These are phyloP conservation scores for Drosophila teissieri DNA, from an alignment of 1,140 invertebrate genomes.

Conservation along the genomic window DNA sequence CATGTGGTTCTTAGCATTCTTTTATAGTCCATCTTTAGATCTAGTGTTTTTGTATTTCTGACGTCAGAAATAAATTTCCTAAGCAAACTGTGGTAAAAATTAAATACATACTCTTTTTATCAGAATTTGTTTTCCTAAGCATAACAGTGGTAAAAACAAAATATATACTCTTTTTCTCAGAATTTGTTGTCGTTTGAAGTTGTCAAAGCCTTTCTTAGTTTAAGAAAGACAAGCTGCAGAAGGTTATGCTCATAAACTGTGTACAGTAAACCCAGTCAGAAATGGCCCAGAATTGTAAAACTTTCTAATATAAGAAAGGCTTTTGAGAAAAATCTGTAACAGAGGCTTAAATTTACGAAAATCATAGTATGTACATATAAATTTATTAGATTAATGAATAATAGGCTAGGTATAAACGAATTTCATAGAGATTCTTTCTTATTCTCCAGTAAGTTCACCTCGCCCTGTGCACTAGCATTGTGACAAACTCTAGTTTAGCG, in stretches of 20 bases:
- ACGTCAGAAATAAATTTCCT: constrained; percentile 28
- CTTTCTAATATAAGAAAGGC: not conserved
- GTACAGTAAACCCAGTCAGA: constrained; percentile 5
- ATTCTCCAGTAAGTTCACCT: not conserved
- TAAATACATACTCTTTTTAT: constrained; percentile 14
- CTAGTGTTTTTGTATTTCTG: not conserved
- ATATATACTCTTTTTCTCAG: constrained; percentile 4
- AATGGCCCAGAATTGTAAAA: not conserved
- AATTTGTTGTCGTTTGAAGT: constrained; percentile 6
- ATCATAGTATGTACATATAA: no score
- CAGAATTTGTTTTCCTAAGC: constrained; percentile 17
- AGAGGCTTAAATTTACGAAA: no score
- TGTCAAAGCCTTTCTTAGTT: constrained; percentile 28
- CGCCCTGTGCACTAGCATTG: not conserved
- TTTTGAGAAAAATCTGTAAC: no score
- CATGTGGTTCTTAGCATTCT: constrained; percentile 14
- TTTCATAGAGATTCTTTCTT: no score
- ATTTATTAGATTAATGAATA: no score
- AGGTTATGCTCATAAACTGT: constrained; percentile 22
- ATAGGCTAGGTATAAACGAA: no score
- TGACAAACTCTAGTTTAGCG: not conserved
- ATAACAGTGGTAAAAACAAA: constrained; percentile 1
- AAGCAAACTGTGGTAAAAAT: constrained; percentile 30
- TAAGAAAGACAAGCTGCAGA: constrained; percentile 44
- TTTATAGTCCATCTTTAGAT: constrained; percentile 19